Conservation (phyloP, 2,113 vertebrate species). For the Capreolus pygargus region DNA sequence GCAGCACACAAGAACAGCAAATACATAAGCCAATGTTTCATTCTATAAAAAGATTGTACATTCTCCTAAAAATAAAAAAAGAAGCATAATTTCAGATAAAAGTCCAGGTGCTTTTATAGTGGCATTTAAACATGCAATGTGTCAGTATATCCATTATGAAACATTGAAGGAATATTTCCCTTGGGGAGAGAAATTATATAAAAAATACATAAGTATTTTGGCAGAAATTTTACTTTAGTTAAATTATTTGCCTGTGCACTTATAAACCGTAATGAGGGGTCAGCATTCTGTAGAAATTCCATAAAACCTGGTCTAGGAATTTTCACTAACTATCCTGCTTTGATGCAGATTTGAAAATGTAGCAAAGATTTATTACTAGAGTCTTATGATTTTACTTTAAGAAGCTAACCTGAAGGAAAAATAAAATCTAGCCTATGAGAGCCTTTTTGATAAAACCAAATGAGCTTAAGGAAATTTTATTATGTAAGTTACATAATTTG, state of each 20-base stretch:
- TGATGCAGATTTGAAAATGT: neutral
- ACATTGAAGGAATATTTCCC: neutral
- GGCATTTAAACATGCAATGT: neutral
- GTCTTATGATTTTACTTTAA: neutral
- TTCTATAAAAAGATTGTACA: neutral
- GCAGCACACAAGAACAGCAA: neutral
- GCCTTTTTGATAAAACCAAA: neutral
- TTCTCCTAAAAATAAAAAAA: neutral
- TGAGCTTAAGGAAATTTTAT: neutral
- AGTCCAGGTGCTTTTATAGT: neutral
- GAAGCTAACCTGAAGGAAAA: neutral
- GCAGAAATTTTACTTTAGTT: neutral
- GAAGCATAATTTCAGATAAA: neutral
- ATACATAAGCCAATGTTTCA: neutral
- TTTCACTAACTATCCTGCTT: neutral
- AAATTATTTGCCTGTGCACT: neutral
- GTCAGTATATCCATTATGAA: neutral
- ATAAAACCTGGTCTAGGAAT: neutral
- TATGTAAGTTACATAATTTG: neutral
- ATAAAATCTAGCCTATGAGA: neutral
- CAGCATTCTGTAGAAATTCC: neutral
- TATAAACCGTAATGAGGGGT: neutral
- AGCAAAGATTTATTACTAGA: neutral
- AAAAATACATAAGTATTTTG: neutral
- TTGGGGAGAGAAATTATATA: neutral